phyloP scores from a whole-genome alignment of 1,140 invertebrate species.

The Chironomus tepperi region DNA sequence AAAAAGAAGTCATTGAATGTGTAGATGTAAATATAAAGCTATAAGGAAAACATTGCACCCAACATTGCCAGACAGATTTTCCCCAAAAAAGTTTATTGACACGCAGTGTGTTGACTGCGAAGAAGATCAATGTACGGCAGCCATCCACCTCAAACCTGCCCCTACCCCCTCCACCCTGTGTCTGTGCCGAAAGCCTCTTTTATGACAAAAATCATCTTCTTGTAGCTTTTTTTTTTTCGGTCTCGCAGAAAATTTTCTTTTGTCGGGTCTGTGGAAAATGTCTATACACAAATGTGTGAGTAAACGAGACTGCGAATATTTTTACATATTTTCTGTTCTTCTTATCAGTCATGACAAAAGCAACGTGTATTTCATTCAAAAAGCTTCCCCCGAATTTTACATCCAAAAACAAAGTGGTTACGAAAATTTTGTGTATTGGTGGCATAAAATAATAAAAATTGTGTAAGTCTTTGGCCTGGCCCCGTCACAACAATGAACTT shows the following conservation, averaged over 20 bases:
- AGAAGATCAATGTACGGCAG: constrained; percentile 4
- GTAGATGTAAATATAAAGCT: not conserved
- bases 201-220: not conserved
- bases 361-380: not conserved
- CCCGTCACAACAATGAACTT: not conserved
- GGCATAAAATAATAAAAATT: not conserved
- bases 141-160: not conserved
- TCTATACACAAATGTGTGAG: not conserved
- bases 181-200: constrained; percentile 15
- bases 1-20: not conserved
- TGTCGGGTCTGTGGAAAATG: not conserved
- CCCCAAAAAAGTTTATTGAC: constrained; percentile 22
- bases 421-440: not conserved
- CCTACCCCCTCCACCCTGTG: not conserved
- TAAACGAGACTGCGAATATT: not conserved
- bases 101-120: not conserved
- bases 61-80: not conserved
- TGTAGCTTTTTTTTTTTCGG: not conserved
- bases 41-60: not conserved
- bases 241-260: not conserved
- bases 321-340: no score
- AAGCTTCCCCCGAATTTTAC: not conserved
- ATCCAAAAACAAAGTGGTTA: not conserved
- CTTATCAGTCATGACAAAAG: not conserved
- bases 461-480: not conserved